These are phyloP conservation scores for Gnatocerus cornutus DNA, from an alignment of 2,888 invertebrate species.

Conservation along the genomic window DNA sequence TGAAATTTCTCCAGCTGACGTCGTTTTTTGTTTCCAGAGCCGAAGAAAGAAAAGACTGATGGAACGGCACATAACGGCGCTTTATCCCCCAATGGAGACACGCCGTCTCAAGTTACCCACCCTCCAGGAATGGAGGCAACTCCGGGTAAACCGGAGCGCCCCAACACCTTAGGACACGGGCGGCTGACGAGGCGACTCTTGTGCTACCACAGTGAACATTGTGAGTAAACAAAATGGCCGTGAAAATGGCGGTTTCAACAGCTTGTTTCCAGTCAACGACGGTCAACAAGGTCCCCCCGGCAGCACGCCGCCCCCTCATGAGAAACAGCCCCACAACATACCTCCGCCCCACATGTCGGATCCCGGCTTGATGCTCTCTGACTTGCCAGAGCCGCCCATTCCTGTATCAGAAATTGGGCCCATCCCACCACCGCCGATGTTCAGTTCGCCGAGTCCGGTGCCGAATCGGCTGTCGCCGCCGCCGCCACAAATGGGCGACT, in stretches of 20 bases:
- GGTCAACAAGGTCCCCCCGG: slow-evolving; percentile 70
- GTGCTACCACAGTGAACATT: slow-evolving; percentile 87
- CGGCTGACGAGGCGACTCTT: slow-evolving; percentile 84
- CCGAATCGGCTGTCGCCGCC: slow-evolving; percentile 72
- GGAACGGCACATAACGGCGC: slow-evolving; percentile 75
- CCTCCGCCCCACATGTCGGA: slow-evolving; percentile 59
- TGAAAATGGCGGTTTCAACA: neutral
- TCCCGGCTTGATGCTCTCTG: slow-evolving; percentile 81
- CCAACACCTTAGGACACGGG: slow-evolving; percentile 85
- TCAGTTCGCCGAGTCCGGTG: slow-evolving; percentile 90
- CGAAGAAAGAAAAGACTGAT: slow-evolving; percentile 95
- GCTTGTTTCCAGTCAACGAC: slow-evolving; percentile 74
- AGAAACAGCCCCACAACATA: slow-evolving; percentile 64
- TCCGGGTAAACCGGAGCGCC: slow-evolving; percentile 80
- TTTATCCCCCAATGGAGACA: slow-evolving; percentile 76
- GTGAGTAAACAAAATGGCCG: slow-evolving; percentile 69
- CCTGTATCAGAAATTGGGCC: slow-evolving; percentile 94
- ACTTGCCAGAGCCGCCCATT: slow-evolving; percentile 93
- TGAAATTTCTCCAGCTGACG: neutral
- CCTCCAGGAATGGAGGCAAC: slow-evolving; percentile 62
- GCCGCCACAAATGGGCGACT: slow-evolving; percentile 70
- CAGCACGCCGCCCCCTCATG: slow-evolving; percentile 69
- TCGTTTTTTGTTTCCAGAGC: slow-evolving; percentile 80
- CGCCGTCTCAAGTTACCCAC: slow-evolving; percentile 66
- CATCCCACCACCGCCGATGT: slow-evolving; percentile 90